A percentile compares a stretch with the other conserved stretches of the same genome.
These are phyloP conservation scores for Brachycybe producta DNA, from an alignment of 2,888 invertebrate species.

Conservation along the genomic window DNA sequence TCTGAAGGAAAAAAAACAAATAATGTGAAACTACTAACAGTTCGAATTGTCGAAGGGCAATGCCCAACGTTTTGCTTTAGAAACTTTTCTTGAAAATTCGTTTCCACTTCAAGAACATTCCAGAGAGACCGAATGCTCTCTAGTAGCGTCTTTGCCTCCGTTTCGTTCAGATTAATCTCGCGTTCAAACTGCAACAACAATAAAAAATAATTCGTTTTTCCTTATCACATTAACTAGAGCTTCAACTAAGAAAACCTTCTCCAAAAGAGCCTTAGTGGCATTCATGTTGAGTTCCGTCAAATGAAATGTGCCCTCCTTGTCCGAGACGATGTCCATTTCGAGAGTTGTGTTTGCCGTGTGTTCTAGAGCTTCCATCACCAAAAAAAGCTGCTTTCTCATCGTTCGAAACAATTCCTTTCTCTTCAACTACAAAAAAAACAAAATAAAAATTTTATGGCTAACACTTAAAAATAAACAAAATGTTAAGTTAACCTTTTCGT, in stretches of 20 bases:
- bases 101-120: background rate
- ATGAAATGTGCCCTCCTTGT: background rate
- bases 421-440: too few relatives aligned
- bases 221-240: too few relatives aligned
- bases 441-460: background rate
- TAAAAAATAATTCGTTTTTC: too few relatives aligned
- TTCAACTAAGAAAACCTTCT: too few relatives aligned
- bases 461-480: background rate
- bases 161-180: background rate
- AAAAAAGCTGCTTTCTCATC: background rate
- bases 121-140: background rate
- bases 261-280: background rate
- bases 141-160: background rate
- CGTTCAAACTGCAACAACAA: background rate
- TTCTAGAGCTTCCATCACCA: background rate
- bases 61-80: background rate
- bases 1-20: too few relatives aligned
- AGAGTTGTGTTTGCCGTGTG: background rate
- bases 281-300: background rate
- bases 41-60: background rate
- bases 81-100: background rate
- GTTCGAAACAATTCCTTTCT: background rate
- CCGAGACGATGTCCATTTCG: background rate
- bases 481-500: slow-evolving; percentile 2
- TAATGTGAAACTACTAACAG: too few relatives aligned